These are phyloP conservation scores for Drosophila asahinai DNA, from an alignment of 1,140 invertebrate species.

Conservation along the genomic window DNA sequence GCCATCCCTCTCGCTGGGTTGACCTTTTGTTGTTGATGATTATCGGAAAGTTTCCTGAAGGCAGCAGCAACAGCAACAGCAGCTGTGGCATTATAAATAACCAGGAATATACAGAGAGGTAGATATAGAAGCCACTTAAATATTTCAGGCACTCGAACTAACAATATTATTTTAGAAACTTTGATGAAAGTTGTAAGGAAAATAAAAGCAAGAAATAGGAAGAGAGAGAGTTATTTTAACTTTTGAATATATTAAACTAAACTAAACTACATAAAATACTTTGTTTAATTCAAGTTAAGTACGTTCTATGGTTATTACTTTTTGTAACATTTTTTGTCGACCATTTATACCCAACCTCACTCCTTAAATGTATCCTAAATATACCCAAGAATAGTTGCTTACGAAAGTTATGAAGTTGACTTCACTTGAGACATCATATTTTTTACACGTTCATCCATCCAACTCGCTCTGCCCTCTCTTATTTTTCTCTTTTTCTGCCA, in stretches of 20 bases:
- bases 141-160: not conserved
- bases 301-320: not conserved
- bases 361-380: constrained; percentile 20
- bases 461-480: not conserved
- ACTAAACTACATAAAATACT: not conserved
- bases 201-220: no score
- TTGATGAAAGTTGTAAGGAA: not conserved
- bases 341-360: not conserved
- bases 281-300: not conserved
- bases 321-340: not conserved
- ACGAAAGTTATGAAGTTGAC: constrained; percentile 34
- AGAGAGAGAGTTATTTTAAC: not conserved
- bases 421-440: constrained; percentile 11
- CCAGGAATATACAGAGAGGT: constrained; percentile 7
- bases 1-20: constrained; percentile 5
- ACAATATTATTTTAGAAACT: not conserved
- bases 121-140: constrained; percentile 13
- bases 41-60: constrained; percentile 37
- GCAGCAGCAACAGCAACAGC: not conserved
- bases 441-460: constrained; percentile 8
- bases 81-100: constrained; percentile 13
- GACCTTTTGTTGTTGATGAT: constrained; percentile 50
- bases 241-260: not conserved
- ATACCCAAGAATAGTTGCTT: constrained; percentile 12
- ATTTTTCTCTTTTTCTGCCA: not conserved